These are phyloP conservation scores for Drosophila stalkeri DNA, from an alignment of 2,888 invertebrate genomes.

Conservation along the genomic window DNA sequence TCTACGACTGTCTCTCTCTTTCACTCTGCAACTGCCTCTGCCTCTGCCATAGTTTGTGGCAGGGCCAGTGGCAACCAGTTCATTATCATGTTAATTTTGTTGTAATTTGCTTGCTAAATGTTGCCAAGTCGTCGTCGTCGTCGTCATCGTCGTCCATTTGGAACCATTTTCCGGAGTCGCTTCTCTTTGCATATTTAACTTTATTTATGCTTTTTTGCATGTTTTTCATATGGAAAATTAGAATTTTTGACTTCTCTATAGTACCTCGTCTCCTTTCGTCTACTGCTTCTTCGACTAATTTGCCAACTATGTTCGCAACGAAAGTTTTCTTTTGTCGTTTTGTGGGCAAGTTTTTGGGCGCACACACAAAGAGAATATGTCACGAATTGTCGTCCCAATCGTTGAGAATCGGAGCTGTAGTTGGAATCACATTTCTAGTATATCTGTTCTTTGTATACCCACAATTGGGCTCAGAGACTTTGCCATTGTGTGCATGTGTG, in stretches of 20 bases:
- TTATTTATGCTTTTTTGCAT: slow-evolving; percentile 73
- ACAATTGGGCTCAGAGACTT: slow-evolving; percentile 37
- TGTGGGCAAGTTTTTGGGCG: slow-evolving; percentile 56
- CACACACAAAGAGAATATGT: slow-evolving; percentile 56
- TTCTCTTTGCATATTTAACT: slow-evolving; percentile 72
- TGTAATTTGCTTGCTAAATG: slow-evolving; percentile 81
- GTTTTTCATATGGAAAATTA: slow-evolving; percentile 78
- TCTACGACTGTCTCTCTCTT: not conserved
- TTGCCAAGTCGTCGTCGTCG: slow-evolving; percentile 72
- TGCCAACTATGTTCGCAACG: slow-evolving; percentile 71
- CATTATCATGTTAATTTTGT: slow-evolving; percentile 81
- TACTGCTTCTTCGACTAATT: slow-evolving; percentile 52
- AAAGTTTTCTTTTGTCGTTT: slow-evolving; percentile 52
- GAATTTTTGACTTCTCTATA: slow-evolving; percentile 60
- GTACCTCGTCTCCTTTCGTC: not conserved
- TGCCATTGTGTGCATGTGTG: slow-evolving; percentile 16
- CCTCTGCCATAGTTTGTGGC: slow-evolving; percentile 24
- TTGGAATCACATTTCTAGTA: slow-evolving; percentile 7
- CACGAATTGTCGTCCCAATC: slow-evolving; percentile 63
- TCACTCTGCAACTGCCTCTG: too few species aligned
- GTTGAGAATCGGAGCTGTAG: slow-evolving; percentile 18
- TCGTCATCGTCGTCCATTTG: slow-evolving; percentile 66
- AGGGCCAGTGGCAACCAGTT: slow-evolving; percentile 53
- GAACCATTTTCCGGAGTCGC: slow-evolving; percentile 62
- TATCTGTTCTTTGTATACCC: slow-evolving; percentile 13